These are phyloP conservation scores for Anorthoa munda DNA, from an alignment of 2,888 invertebrate genomes.

Conservation along the genomic window DNA sequence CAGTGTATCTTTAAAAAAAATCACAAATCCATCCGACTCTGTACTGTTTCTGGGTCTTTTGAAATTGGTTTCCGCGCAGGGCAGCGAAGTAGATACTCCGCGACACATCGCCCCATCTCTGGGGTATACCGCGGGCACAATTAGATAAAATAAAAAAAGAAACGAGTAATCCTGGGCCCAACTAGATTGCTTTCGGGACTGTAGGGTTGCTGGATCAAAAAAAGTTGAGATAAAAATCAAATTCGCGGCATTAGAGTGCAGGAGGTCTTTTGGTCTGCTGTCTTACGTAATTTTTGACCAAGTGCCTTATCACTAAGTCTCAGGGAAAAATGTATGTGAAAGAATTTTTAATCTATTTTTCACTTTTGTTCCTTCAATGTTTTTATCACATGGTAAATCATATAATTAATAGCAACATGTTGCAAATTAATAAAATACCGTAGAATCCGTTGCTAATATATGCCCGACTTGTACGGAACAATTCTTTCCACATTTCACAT, in stretches of 20 bases:
- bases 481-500: constrained; percentile 57
- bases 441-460: constrained; percentile 41
- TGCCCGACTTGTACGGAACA: constrained; percentile 40
- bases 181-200: constrained; percentile 79
- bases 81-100: constrained; percentile 78
- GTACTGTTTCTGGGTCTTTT: constrained; percentile 82
- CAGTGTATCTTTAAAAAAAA: constrained; percentile 31
- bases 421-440: constrained; percentile 43
- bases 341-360: too few relatives aligned
- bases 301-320: background rate
- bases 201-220: constrained; percentile 67
- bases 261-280: background rate
- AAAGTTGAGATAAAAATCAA: constrained; percentile 61
- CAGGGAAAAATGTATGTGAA: background rate
- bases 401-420: constrained; percentile 21
- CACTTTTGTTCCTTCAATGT: background rate
- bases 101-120: constrained; percentile 87
- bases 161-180: constrained; percentile 76
- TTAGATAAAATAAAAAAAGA: constrained; percentile 86
- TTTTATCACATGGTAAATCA: constrained; percentile 18
- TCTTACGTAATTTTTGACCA: background rate
- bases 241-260: constrained; percentile 40
- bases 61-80: constrained; percentile 86
- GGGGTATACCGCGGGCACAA: constrained; percentile 85
- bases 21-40: constrained; percentile 74